phyloP scores from a whole-genome alignment of 2,888 invertebrate genomes.

The Polyommatus iphigenia region DNA sequence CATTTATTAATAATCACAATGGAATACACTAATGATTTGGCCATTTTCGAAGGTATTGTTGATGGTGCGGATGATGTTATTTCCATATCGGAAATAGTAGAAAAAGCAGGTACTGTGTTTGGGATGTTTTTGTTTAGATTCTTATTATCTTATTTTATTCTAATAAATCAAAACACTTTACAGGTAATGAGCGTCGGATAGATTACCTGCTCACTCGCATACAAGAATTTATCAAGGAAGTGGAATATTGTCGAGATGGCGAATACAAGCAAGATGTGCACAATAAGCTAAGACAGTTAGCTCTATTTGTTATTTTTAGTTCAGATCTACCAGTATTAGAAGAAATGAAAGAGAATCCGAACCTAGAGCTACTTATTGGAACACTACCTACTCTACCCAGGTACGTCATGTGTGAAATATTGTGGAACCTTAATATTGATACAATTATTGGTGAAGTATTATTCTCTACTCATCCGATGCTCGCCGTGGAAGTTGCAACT shows the following conservation, averaged over 20 bases:
- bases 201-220: slow-evolving; percentile 52
- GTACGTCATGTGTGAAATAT: slow-evolving; percentile 65
- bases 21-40: slow-evolving; percentile 28
- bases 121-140: not conserved
- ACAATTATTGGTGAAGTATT: slow-evolving; percentile 61
- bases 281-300: slow-evolving; percentile 54
- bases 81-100: slow-evolving; percentile 29
- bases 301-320: slow-evolving; percentile 64
- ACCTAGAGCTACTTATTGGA: slow-evolving; percentile 60
- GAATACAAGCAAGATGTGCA: slow-evolving; percentile 45
- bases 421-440: slow-evolving; percentile 64
- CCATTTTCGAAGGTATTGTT: slow-evolving; percentile 19
- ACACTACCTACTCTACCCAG: slow-evolving; percentile 63
- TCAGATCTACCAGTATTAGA: slow-evolving; percentile 58
- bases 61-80: slow-evolving; percentile 29
- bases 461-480: slow-evolving; percentile 54
- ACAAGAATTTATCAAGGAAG: slow-evolving; percentile 53
- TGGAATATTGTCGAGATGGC: slow-evolving; percentile 52
- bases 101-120: slow-evolving; percentile 30
- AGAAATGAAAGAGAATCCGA: slow-evolving; percentile 57
- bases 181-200: slow-evolving; percentile 69
- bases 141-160: not conserved
- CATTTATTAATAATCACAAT: not conserved
- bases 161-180: slow-evolving; percentile 40
- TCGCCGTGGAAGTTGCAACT: slow-evolving; percentile 59